Conservation (phyloP, 2,113 vertebrate genomes). For the Parus major region DNA sequence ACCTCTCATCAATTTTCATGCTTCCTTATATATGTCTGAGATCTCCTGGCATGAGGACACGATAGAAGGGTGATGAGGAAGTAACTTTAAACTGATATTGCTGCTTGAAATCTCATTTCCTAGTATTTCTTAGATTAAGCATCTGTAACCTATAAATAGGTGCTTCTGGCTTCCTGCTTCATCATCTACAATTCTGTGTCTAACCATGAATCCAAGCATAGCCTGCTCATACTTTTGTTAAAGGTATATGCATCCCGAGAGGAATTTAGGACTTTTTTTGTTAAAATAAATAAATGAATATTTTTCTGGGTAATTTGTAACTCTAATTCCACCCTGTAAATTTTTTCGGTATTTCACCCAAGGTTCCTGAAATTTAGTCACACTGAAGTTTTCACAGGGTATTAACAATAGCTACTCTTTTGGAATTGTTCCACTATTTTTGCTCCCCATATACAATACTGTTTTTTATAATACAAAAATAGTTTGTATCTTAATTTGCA, state of each 20-base stretch:
- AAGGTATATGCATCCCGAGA: not conserved
- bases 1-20: not conserved
- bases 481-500: not conserved
- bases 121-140: not conserved
- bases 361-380: not conserved
- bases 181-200: not conserved
- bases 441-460: not conserved
- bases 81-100: not conserved
- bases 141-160: not conserved
- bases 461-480: not conserved
- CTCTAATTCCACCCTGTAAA: not conserved
- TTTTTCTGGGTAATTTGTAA: not conserved
- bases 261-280: not conserved
- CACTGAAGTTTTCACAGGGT: not conserved
- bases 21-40: not conserved
- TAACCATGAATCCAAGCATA: not conserved
- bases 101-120: not conserved
- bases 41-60: rapidly evolving
- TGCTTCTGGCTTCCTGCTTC: not conserved
- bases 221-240: not conserved
- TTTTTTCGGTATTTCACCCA: not conserved
- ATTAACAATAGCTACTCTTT: not conserved
- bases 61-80: rapidly evolving
- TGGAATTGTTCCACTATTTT: not conserved
- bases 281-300: not conserved